phyloP scores from a whole-genome alignment of 2,888 invertebrate genomes.

The Anthophora plumipes region DNA sequence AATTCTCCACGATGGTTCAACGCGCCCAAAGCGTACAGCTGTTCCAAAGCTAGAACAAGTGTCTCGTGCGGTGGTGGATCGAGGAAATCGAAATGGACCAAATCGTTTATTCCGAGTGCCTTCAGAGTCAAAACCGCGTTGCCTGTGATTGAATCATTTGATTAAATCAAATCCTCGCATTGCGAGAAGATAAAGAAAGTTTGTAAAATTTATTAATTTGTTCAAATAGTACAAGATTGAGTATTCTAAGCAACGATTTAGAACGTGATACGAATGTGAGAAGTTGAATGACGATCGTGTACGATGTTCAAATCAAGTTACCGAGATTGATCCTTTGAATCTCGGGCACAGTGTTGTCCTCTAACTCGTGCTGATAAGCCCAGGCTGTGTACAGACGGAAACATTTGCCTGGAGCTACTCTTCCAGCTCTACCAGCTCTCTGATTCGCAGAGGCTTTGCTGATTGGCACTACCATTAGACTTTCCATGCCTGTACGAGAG shows the following conservation, averaged over 20 bases:
- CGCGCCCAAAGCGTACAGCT: constrained; percentile 98
- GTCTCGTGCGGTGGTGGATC: constrained; percentile 99
- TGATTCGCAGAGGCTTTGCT: constrained; percentile 99
- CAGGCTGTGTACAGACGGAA: constrained; percentile 99
- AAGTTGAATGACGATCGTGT: not conserved
- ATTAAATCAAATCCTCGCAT: not conserved
- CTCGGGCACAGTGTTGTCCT: constrained; percentile 99
- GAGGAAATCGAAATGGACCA: constrained; percentile 98
- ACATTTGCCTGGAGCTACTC: constrained; percentile 99
- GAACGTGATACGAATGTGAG: no score
- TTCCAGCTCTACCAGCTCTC: constrained; percentile 91
- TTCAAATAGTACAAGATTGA: no score
- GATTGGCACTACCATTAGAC: constrained; percentile 98
- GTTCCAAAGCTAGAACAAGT: constrained; percentile 96
- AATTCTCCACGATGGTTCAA: constrained; percentile 98
- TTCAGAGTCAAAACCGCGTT: constrained; percentile 99
- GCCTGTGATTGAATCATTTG: constrained; percentile 83
- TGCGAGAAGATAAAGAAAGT: not conserved
- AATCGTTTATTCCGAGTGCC: constrained; percentile 98
- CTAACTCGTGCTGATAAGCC: constrained; percentile 99
- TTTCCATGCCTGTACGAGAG: constrained; percentile 99
- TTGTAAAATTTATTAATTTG: no score
- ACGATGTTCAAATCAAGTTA: constrained; percentile 18
- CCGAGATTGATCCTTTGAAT: constrained; percentile 98
- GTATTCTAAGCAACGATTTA: no score